Base-by-base conservation (phyloP, 2,888 invertebrate genomes). In the Pardosa pseudoannulata region DNA sequence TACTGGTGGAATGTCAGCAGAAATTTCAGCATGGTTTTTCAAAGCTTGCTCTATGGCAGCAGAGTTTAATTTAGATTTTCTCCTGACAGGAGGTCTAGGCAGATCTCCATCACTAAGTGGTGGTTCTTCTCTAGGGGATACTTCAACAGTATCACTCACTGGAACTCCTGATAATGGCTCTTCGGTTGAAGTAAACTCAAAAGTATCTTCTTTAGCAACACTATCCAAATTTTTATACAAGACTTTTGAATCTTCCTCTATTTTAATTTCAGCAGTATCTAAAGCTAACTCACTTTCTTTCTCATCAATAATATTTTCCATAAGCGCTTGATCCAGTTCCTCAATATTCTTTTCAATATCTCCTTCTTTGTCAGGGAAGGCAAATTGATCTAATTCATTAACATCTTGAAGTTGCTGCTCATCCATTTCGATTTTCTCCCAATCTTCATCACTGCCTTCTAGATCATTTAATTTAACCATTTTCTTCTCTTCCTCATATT, bases 1-100 rank as follows among this genome's bases (percentile, higher is more conserved):
- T 27, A 73, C 72, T 23, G 83, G 83, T 39, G 83, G 83, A 39
- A 68, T 71, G 36, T 73, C 78, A 64, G 19, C 1, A 23, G 16
- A 19, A 64, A 6, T 28, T 9, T 6, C 19, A 16, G 62, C 13
- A 5, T 72, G 72, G 39, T 62, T 79, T 70, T 70, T 75, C 32
- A 86, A 70, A 27, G 46, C 86, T 46, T 86, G 73, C 50, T 86
- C 79, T 46, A 86, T 79, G 16, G 68, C 79, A n/a, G 86, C 29
- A 19, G 74, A 27, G 70, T 62, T 86, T 64, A 86, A 50, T 64
- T 86, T 86, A 62, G 87, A 87, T 65, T 64, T 80, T 36, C 87
- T 80, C 36, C 87, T 75, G 29, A 72, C 36, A 27, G 86, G 86
- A 36, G 79, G 74, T 46, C 39, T 74, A 27, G 86, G 86, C 16